phyloP scores from a whole-genome alignment of 2,113 vertebrate species.

The Macroglossus sobrinus region DNA sequence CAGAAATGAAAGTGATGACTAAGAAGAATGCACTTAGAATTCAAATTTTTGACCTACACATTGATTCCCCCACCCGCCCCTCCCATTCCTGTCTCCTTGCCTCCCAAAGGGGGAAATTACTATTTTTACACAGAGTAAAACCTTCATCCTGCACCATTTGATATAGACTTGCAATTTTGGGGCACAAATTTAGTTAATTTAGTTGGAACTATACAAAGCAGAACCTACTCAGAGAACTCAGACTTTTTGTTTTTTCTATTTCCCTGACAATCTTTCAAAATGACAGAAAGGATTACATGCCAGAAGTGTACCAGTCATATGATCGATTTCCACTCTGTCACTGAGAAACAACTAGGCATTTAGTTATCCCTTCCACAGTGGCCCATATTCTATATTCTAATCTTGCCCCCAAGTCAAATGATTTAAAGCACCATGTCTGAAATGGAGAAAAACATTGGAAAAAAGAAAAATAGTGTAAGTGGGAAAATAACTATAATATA shows the following conservation, averaged over 20 bases:
- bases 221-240: conserved; percentile 28
- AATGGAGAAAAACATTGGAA: neutral
- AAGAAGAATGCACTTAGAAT: conserved; percentile 50
- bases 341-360: neutral
- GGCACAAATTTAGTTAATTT: conserved; percentile 17
- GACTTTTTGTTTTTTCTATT: neutral
- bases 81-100: conserved; percentile 40
- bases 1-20: conserved; percentile 69
- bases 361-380: neutral
- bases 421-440: neutral
- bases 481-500: neutral
- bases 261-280: conserved; percentile 11
- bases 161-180: neutral
- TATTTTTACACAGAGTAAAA: conserved; percentile 23
- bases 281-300: neutral
- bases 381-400: neutral
- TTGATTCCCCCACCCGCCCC: conserved; percentile 57
- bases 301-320: neutral
- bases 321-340: neutral
- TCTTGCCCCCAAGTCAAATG: neutral
- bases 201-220: neutral
- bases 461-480: neutral
- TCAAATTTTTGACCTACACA: conserved; percentile 59
- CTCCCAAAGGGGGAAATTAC: conserved; percentile 40
- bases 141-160: neutral